Base-by-base conservation (phyloP, 2,797 vertebrate genomes). In the Enteromius fasciolatus region DNA sequence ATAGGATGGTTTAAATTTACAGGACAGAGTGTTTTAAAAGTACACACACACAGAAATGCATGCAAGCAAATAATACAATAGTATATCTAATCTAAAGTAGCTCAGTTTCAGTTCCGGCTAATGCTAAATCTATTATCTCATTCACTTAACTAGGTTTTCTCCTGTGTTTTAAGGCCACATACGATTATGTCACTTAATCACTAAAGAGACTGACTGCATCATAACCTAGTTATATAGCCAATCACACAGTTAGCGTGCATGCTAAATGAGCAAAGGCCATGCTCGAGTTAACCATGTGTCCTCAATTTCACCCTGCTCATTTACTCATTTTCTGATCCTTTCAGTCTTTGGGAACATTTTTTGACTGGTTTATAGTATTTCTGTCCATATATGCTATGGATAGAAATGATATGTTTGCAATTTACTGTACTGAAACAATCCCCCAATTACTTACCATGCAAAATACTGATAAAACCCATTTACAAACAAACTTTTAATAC, bases 211-310 rank as follows among this genome's bases (percentile, higher is more conserved):
- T 28, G 39, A 41, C 23, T 18, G 15, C 3, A 15, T 8, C 2
- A 15, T 31, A 59, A 76, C n/a, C 23, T 63, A 36, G 1, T 70
- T 59, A 59, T 70, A 70, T 28, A 20, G 4, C 18, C 33, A 74
- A 36, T 72, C 31, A 76, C 20, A 61, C 15, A 25, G 41, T 70
- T 70, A 44, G 12, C 23, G 39, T 69, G 33, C 39, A 46, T 41
- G 20, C 39, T 69, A 69, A 69, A 59, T 72, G n/a, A 41, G 20
- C 3, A 76, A 87, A 90, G 75, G 76, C 80, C 67, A 80, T 50
- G 76, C 83, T 87, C 61, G 50, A 90, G 86, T 91, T 84, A 70
- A 46, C 83, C 85, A 88, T 69, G 80, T 86, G 83, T 44, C 89
- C 69, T n/a, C 50, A 28, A n/a, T 73, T 70, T 72, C 79, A 84